phyloP scores from a whole-genome alignment of 2,113 vertebrate species.

The Galemys pyrenaicus region DNA sequence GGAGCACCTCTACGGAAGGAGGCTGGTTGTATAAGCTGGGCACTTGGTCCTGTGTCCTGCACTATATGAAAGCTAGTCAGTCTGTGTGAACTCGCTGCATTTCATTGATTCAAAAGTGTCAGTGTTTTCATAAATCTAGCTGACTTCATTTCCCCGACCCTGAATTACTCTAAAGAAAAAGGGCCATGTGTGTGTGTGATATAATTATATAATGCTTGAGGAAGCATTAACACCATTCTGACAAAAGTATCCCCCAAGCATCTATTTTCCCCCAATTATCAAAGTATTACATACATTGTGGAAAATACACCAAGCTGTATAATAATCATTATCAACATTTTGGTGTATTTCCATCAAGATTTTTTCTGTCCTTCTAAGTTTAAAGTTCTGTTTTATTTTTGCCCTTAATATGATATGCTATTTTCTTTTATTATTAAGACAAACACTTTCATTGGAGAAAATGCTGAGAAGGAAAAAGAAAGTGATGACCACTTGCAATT shows the following conservation, averaged over 20 bases:
- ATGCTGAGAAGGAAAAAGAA: constrained; percentile 19
- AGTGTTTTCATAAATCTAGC: constrained; percentile 1
- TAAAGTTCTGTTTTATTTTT: not conserved
- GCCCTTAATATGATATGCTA: not conserved
- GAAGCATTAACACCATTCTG: constrained; percentile 28
- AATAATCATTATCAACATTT: not conserved
- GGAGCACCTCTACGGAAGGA: constrained; percentile 19
- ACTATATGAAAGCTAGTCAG: not conserved
- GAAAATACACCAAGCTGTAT: not conserved
- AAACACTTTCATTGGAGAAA: not conserved
- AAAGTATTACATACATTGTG: not conserved
- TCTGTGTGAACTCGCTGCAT: not conserved
- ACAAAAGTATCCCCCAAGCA: not conserved
- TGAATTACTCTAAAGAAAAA: not conserved
- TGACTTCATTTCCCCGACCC: constrained; percentile 47
- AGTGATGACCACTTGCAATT: not conserved
- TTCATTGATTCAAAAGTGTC: constrained; percentile 36
- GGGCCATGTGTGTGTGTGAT: no score
- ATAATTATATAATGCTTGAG: not conserved
- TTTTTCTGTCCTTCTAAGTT: not conserved
- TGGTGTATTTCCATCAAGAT: not conserved
- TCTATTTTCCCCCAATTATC: not conserved
- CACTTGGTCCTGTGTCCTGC: not conserved
- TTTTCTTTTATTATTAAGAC: not conserved
- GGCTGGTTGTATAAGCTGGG: not conserved